Base-by-base conservation (phyloP, 2,888 invertebrate species). In the Volucella bombylans region DNA sequence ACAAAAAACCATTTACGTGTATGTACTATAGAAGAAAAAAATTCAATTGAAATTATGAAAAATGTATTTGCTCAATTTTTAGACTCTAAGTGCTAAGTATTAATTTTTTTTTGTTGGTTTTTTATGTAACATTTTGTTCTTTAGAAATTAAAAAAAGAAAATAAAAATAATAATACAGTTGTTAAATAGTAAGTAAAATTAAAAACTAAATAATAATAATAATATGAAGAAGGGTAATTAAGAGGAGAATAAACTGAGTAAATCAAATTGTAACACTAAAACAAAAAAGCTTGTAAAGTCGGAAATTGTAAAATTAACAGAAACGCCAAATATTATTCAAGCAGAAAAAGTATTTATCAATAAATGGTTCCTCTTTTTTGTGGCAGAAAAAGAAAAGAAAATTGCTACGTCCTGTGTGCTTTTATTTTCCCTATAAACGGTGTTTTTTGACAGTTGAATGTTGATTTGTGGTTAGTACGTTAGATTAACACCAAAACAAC, bases 181-280 rank as follows among this genome's bases (percentile, higher is more conserved):
- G 83, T 83, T 83, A 83, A 64, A 86, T 83, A 82, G 86, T 87
- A 86, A 86, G 82, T 82, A 85, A 62, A 74, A 69, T 10, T 62
- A 54, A 38, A 1, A 68, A 14, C 47, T 50, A 47, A 50, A 55
- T 45, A 50, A 65, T 61, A 67, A 61, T 62, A 74, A 72, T 45
- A 41, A 49, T 23, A 1, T 18, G 68, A 59, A 71, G 49, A 61
- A 54, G 69, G 69, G 45, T 12, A 49, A 86, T n/a, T 61, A 64
- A 72, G 69, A 77, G 41, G 18, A 61, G 65, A 82, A 47, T 39
- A 14, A 52, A 59, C 57, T 81, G 49, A 55, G 62, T 73, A 45
- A 77, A 78, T 82, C 62, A 59, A 86, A 86, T 67, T 65, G 31
- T 45, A 45, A 57, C 43, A 41, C 50, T 52, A 50, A 45, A 43